These are phyloP conservation scores for Limulus polyphemus DNA, from an alignment of 2,888 invertebrate species.

Conservation along the genomic window DNA sequence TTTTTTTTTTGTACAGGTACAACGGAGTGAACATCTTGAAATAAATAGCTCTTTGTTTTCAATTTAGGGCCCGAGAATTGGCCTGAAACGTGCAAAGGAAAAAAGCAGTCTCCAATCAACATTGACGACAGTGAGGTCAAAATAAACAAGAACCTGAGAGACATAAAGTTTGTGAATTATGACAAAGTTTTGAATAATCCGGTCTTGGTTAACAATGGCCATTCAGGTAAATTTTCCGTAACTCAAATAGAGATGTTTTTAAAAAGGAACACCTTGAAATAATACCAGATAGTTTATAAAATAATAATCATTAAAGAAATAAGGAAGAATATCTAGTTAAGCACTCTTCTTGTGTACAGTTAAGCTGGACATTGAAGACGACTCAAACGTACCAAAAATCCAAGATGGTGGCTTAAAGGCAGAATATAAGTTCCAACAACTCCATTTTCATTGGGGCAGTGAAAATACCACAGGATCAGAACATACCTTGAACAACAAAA, in stretches of 20 bases:
- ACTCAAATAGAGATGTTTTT: too few relatives aligned
- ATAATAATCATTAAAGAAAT: too few relatives aligned
- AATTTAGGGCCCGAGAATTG: conserved; percentile 23
- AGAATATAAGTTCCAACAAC: conserved; percentile 47
- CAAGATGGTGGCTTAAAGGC: conserved; percentile 19
- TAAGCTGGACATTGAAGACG: conserved; percentile 6
- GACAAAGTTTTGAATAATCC: conserved; percentile 41
- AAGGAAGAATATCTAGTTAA: neutral
- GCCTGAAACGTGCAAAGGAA: conserved; percentile 13
- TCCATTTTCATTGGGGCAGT: conserved; percentile 73
- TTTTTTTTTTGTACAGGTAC: too few relatives aligned
- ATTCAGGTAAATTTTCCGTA: conserved; percentile 46
- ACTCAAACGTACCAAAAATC: conserved; percentile 6
- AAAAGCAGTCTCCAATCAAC: conserved; percentile 63
- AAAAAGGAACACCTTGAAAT: too few relatives aligned
- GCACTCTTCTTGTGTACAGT: conserved; percentile 1
- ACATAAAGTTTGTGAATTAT: conserved; percentile 47
- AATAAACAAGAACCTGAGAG: conserved; percentile 40
- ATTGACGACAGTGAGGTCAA: conserved; percentile 41
- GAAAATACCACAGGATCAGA: conserved; percentile 62
- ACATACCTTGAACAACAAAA: conserved; percentile 55
- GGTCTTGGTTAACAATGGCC: conserved; percentile 53
- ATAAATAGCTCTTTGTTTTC: too few relatives aligned
- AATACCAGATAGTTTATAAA: too few relatives aligned
- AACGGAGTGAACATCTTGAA: too few relatives aligned